Conservation (phyloP, 2,797 vertebrate species). For the Propithecus perrieri region DNA sequence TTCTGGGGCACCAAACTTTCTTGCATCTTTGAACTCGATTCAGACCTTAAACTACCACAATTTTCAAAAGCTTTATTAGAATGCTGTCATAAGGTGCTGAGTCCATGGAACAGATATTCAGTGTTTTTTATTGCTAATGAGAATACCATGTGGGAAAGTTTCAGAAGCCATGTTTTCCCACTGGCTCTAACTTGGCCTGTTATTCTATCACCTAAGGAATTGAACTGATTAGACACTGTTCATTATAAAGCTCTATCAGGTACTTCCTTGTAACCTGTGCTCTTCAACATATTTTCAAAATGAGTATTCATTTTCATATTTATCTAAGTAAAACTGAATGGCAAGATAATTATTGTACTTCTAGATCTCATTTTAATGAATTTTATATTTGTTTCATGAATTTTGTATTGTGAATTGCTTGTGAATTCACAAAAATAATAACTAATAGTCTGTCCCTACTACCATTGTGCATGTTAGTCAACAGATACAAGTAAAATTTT, state of each 20-base stretch:
- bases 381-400: neutral
- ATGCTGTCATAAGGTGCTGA: neutral
- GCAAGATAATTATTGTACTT: neutral
- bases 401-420: neutral
- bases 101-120: neutral
- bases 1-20: neutral
- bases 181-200: neutral
- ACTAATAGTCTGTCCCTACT: neutral
- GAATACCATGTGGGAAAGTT: neutral
- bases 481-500: neutral
- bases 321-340: neutral
- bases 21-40: neutral
- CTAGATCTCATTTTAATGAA: neutral
- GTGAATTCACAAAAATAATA: neutral
- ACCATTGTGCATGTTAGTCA: neutral
- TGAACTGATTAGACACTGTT: neutral
- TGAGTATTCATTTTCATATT: slow-evolving; percentile 7
- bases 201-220: neutral
- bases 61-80: neutral
- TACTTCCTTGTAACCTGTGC: neutral
- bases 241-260: neutral
- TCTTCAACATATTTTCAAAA: slow-evolving; percentile 31
- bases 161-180: neutral
- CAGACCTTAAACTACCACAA: neutral
- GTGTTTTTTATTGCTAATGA: neutral